A percentile compares a stretch with the other conserved stretches of the same genome.
Conservation (phyloP, 2,113 vertebrate species). For the Alexandromys fortis region DNA sequence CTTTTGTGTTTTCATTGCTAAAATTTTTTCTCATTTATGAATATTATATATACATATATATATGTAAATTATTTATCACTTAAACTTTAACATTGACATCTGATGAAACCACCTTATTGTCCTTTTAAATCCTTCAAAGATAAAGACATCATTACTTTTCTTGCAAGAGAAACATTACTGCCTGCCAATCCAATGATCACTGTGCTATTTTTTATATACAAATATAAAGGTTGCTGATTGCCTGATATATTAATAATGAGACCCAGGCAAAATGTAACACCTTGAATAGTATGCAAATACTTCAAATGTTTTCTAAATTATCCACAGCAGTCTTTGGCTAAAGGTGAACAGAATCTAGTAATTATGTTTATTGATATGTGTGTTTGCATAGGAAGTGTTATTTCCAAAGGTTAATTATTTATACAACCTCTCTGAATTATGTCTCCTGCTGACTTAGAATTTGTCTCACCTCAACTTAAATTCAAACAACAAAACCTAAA, state of each 20-base stretch:
- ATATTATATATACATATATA: not conserved
- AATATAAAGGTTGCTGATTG: not conserved
- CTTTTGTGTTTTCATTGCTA: not conserved
- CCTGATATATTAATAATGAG: conserved; percentile 52
- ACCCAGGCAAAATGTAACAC: conserved; percentile 58
- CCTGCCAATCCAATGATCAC: conserved; percentile 69
- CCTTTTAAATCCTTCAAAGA: conserved; percentile 70
- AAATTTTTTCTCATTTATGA: conserved; percentile 25
- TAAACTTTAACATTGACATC: conserved; percentile 56
- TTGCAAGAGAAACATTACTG: conserved; percentile 58
- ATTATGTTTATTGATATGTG: conserved; percentile 83
- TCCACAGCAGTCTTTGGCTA: conserved; percentile 74
- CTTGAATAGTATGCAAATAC: conserved; percentile 77
- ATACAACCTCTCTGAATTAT: conserved; percentile 79
- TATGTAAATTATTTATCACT: conserved; percentile 59
- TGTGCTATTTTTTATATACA: not conserved
- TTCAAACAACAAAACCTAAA: conserved; percentile 62
- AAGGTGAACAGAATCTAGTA: conserved; percentile 82
- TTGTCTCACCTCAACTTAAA: conserved; percentile 56
- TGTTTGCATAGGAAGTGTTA: conserved; percentile 79
- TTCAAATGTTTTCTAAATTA: conserved; percentile 81
- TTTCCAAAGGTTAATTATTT: conserved; percentile 88
- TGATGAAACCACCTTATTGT: conserved; percentile 69
- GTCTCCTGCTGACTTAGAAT: conserved; percentile 70
- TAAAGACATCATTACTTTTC: conserved; percentile 64